Base-by-base conservation (phyloP, 2,113 vertebrate genomes). In the Labrus mixtus region DNA sequence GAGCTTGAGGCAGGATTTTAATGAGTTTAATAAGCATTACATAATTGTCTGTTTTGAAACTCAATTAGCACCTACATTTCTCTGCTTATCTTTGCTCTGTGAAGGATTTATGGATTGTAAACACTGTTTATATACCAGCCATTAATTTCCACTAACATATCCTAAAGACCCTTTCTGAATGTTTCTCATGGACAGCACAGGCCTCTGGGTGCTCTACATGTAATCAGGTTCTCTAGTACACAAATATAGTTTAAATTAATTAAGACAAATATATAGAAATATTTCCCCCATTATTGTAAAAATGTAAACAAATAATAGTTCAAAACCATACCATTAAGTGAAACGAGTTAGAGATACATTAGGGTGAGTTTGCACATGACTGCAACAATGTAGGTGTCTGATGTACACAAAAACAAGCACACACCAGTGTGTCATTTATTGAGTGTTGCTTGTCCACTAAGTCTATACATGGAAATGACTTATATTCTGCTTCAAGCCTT, bases 11-110 rank as follows among this genome's bases (percentile, higher is more conserved):
- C 68, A 67, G 59, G 55, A 77, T 66, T 81, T 69, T 84, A 80
- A 85, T 74, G 60, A 83, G 70, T 82, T 82, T 82, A 83, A 84
- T 87, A 83, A 86, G 66, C 77, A 70, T 72, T 50, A 70, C 55
- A n/a, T 71, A 79, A 84, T 83, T 69, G 78, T 88, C 67, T 72
- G 62, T 55, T 89, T 79, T 75, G 66, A 77, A 88, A 81, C 58
- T 76, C 55, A 85, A 83, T 89, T 84, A 83, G 66, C 50, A 58
- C 19, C 67, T 48, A 55, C 15, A 59, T 76, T 73, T 73, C 66
- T 77, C 64, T 10, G 33, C 60, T 79, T 8, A 7, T 73, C 50
- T 48, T 68, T 55, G 37, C 43, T 69, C 64, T 70, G 39, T 3
- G 20, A 76, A 65, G 16, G 59, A 54, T 56, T 70, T 82, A 10